Evolutionary conservation across 2,113 vertebrate species (phyloP).

Genomic region (Coryphaenoides rupestris): DNA sequence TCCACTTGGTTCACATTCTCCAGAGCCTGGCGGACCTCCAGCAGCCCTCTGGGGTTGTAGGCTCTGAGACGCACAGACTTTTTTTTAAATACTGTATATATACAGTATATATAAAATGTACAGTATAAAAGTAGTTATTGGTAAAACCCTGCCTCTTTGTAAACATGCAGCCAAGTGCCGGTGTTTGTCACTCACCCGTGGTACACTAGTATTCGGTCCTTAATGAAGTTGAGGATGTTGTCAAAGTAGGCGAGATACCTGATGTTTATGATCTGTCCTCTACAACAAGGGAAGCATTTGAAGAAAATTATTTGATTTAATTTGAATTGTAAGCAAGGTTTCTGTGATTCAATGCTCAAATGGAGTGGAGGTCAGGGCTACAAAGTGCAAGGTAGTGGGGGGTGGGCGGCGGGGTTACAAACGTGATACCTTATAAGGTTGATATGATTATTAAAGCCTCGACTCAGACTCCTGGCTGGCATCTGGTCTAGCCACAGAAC

Average conservation of each 20-base stretch:
- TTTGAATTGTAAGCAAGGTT: not conserved
- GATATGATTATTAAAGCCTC: conserved; percentile 98
- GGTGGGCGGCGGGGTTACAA: too few species aligned
- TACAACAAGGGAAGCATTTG: conserved; percentile 45
- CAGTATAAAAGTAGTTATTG: too few species aligned
- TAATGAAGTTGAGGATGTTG: conserved; percentile 95
- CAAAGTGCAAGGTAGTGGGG: too few species aligned
- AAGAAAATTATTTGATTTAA: too few species aligned
- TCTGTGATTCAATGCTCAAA: not conserved
- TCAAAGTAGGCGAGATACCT: conserved; percentile 94
- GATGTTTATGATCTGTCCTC: conserved; percentile 97
- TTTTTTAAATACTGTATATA: not conserved
- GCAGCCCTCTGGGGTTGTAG: conserved; percentile 87
- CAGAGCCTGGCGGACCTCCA: conserved; percentile 90
- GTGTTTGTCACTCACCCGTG: conserved; percentile 78
- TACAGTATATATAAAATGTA: too few species aligned
- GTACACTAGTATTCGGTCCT: conserved; percentile 95
- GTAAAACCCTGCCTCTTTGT: too few species aligned
- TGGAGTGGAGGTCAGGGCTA: too few species aligned
- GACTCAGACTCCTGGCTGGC: conserved; percentile 89
- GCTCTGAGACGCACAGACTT: conserved; percentile 68
- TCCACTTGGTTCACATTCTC: conserved; percentile 95
- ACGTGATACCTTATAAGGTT: conserved; percentile 87
- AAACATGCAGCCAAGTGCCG: not conserved
- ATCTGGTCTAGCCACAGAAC: conserved; percentile 98